These are phyloP conservation scores for Lysandra bellargus DNA, from an alignment of 2,888 invertebrate genomes.

Conservation along the genomic window DNA sequence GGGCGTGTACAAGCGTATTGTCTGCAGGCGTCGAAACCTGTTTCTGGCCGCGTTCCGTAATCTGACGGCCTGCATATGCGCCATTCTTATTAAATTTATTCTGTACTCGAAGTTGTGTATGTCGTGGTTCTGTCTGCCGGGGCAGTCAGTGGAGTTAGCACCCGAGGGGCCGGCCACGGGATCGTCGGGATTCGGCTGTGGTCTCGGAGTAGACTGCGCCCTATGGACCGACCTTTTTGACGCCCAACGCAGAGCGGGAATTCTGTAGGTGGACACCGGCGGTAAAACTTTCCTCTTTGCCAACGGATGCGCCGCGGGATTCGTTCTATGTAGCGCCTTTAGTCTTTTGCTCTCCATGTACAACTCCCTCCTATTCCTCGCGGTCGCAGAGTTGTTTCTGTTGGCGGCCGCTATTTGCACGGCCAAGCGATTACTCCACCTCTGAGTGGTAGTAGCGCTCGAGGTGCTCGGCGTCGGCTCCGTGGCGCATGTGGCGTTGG, in stretches of 20 bases:
- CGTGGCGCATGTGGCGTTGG: neutral
- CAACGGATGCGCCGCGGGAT: constrained; percentile 66
- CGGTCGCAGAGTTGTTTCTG: constrained; percentile 67
- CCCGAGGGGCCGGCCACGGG: constrained; percentile 56
- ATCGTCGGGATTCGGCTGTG: constrained; percentile 49
- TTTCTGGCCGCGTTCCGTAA: constrained; percentile 66
- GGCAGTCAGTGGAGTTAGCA: constrained; percentile 36
- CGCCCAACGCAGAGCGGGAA: constrained; percentile 60
- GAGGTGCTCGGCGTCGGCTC: constrained; percentile 25
- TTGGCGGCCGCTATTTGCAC: constrained; percentile 74
- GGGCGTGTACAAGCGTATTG: constrained; percentile 68
- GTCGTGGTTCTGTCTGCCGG: constrained; percentile 47
- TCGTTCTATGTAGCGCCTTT: constrained; percentile 69
- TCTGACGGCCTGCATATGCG: constrained; percentile 67
- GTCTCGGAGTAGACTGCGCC: constrained; percentile 44
- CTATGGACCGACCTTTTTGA: constrained; percentile 50
- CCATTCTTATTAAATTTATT: constrained; percentile 67
- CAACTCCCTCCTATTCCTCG: constrained; percentile 63
- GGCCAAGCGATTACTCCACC: constrained; percentile 70
- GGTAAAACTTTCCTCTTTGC: constrained; percentile 59
- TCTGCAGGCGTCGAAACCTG: constrained; percentile 65
- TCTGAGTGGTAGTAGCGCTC: constrained; percentile 45
- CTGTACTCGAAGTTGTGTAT: constrained; percentile 63
- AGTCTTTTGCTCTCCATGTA: constrained; percentile 65
- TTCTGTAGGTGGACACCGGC: constrained; percentile 63